Percentiles rank a stretch among this genome's conserved stretches.
These are phyloP conservation scores for Drosophila kuntzei DNA, from an alignment of 2,888 invertebrate genomes.

Conservation along the genomic window DNA sequence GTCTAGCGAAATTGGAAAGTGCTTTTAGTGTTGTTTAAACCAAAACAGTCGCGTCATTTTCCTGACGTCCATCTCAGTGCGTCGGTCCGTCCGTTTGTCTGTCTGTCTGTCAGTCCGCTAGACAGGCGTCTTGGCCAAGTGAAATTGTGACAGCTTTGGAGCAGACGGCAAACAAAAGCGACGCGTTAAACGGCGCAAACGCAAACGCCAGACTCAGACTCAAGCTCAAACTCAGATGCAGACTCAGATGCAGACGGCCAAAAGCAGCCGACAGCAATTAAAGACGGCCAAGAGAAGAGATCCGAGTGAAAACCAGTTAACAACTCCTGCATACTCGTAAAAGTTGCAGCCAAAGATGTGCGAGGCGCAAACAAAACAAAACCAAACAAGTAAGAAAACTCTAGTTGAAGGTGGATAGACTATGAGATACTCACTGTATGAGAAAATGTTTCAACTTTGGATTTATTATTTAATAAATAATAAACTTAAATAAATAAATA, in stretches of 20 bases:
- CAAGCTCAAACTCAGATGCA: slow-evolving; percentile 8
- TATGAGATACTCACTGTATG: not conserved
- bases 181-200: slow-evolving; percentile 42
- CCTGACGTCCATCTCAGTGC: slow-evolving; percentile 17
- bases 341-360: slow-evolving; percentile 53
- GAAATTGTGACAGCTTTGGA: slow-evolving; percentile 68
- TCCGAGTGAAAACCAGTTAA: slow-evolving; percentile 52
- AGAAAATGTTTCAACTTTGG: too few species aligned
- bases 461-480: too few species aligned
- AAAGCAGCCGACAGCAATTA: slow-evolving; percentile 54
- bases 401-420: not conserved
- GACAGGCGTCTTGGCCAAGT: slow-evolving; percentile 53
- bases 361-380: slow-evolving; percentile 24
- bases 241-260: slow-evolving; percentile 23
- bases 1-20: slow-evolving; percentile 54
- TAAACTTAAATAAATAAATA: too few species aligned
- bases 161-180: slow-evolving; percentile 53
- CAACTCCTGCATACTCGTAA: slow-evolving; percentile 42
- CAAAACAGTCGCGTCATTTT: slow-evolving; percentile 36
- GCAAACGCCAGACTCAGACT: slow-evolving; percentile 27
- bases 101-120: not conserved
- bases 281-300: slow-evolving; percentile 43
- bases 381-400: slow-evolving; percentile 25
- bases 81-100: slow-evolving; percentile 3
- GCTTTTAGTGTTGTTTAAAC: slow-evolving; percentile 55